Base-by-base conservation (phyloP, 2,797 vertebrate genomes). In the Champsocephalus gunnari region DNA sequence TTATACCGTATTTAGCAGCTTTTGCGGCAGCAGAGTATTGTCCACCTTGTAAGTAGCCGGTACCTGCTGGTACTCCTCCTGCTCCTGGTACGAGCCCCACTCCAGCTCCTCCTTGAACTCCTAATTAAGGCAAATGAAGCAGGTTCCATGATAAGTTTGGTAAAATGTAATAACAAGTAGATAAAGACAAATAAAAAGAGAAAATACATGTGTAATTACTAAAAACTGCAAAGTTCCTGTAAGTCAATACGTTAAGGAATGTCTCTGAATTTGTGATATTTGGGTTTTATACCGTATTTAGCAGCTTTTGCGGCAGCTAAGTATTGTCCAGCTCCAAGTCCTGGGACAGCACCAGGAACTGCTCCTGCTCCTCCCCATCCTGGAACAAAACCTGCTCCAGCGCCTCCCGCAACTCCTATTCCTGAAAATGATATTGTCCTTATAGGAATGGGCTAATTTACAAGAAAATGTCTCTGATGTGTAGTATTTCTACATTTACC, bases 261-360 rank as follows among this genome's bases (percentile, higher is more conserved):
- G 34, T 9, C 34, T 38, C 5, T 34, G 9, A 59, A 45, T 59
- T 12, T 59, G 24, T 17, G 16, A 43, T 32, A 9, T 50, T 10
- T 49, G 48, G 19, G n/a, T 79, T 14, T 17, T 41, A 0, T 62
- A 86, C 85, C 85, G 13, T 87, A 87, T 89, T 87, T 89, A 61
- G 81, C 82, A 80, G 84, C 81, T 85, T 88, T 86, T 63, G 86
- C 84, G 14, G 79, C 84, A 70, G 87, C 82, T 74, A 71, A 77
- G 59, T 83, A 81, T 28, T 69, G 77, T 67, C 83, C 87, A 59
- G 17, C 85, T 69, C 82, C 88, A 3, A 28, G 38, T 44, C 67
- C 66, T 32, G 16, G 28, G 24, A 41, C 57, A 12, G 9, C n/a
- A 56, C 75, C 73, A 56, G 65, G 56, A 16, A 14, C 77, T 62